These are phyloP conservation scores for Nomada fucata DNA, from an alignment of 2,888 invertebrate genomes.

Conservation along the genomic window DNA sequence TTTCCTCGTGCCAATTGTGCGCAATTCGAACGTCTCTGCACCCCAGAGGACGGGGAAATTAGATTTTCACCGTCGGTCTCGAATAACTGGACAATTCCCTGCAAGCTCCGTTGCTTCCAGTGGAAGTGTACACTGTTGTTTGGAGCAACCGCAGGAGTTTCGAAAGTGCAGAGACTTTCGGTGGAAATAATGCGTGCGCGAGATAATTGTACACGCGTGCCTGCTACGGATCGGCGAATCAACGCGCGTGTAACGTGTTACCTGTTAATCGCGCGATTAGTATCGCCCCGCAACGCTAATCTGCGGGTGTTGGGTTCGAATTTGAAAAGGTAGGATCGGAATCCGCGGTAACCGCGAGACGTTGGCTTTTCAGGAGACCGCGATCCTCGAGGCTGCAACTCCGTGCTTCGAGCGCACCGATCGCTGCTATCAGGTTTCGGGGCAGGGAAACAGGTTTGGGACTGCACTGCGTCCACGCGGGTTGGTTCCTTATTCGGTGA, in stretches of 20 bases:
- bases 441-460: slow-evolving; percentile 64
- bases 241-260: neutral
- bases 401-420: slow-evolving; percentile 46
- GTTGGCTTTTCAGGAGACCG: slow-evolving; percentile 42
- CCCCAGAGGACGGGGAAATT: too few species aligned
- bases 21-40: too few species aligned
- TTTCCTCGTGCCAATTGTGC: neutral
- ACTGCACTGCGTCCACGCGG: slow-evolving; percentile 32
- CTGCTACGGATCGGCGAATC: neutral
- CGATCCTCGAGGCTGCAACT: slow-evolving; percentile 50
- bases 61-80: too few species aligned
- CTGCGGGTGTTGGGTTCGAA: slow-evolving; percentile 18
- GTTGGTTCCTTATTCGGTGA: slow-evolving; percentile 51
- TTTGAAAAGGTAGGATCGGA: slow-evolving; percentile 22
- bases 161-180: too few species aligned
- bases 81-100: too few species aligned
- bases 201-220: too few species aligned
- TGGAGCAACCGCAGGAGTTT: too few species aligned
- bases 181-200: too few species aligned
- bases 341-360: slow-evolving; percentile 47
- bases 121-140: too few species aligned
- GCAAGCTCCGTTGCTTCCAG: too few species aligned
- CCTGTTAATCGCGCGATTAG: neutral
- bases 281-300: slow-evolving; percentile 14
- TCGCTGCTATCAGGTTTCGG: slow-evolving; percentile 60